Evolutionary conservation across 2,797 vertebrate genomes (phyloP).

Genomic region (Hemitrygon akajei): DNA sequence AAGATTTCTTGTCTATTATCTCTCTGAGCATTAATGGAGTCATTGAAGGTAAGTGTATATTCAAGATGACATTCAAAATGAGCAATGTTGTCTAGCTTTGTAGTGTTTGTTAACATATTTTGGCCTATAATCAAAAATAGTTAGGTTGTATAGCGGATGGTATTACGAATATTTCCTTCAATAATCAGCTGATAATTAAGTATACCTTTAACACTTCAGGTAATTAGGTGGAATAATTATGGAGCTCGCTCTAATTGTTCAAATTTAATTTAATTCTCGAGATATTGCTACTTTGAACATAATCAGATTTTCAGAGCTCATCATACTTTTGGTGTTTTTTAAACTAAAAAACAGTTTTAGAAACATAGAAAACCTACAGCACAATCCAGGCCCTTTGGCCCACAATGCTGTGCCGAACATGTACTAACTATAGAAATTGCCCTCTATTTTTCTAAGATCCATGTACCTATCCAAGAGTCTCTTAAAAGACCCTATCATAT

Average conservation of each 20-base stretch:
- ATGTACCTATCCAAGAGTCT: no score
- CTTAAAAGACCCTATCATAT: no score
- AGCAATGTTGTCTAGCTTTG: background rate
- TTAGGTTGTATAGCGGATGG: background rate
- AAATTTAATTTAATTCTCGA: background rate
- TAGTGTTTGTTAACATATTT: background rate
- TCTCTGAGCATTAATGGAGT: conserved; percentile 87
- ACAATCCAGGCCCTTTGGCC: no score
- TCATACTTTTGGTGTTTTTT: background rate
- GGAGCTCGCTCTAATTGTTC: background rate
- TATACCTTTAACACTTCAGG: background rate
- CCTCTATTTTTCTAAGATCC: no score
- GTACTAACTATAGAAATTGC: no score
- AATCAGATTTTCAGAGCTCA: background rate
- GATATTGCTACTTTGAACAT: background rate
- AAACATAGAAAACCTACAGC: no score
- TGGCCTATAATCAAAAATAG: background rate
- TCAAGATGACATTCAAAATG: background rate
- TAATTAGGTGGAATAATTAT: background rate
- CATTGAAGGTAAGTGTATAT: conserved; percentile 71
- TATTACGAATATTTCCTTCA: background rate
- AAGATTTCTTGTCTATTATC: conserved; percentile 86
- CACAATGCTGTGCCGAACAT: no score
- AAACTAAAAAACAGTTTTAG: no score
- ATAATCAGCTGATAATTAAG: no score